phyloP scores from a whole-genome alignment of 1,140 invertebrate genomes.

The Tachypleus tridentatus region DNA sequence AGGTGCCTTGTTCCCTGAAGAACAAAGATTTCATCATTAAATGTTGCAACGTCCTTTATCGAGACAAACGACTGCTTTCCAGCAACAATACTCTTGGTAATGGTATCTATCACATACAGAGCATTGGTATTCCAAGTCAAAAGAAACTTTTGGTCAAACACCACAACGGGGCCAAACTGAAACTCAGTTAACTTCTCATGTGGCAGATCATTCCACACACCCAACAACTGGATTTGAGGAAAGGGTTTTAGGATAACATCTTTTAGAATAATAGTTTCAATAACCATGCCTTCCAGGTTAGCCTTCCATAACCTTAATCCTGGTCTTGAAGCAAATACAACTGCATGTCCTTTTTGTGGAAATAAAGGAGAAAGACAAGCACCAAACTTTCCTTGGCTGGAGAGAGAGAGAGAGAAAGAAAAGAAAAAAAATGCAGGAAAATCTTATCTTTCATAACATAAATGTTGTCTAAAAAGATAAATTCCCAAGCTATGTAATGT shows the following conservation, averaged over 20 bases:
- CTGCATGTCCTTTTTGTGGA: conserved; percentile 28
- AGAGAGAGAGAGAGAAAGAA: conserved; percentile 15
- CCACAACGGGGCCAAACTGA: conserved; percentile 52
- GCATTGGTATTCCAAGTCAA: conserved; percentile 56
- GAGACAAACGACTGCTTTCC: conserved; percentile 35
- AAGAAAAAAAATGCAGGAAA: too few relatives aligned
- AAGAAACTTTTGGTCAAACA: conserved; percentile 54
- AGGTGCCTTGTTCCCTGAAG: conserved; percentile 53
- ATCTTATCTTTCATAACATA: too few relatives aligned
- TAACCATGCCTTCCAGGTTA: conserved; percentile 56
- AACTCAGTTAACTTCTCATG: conserved; percentile 31
- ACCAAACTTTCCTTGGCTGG: conserved; percentile 33
- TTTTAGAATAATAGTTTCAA: conserved; percentile 73
- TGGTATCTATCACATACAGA: conserved; percentile 61
- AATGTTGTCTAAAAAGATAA: too few relatives aligned
- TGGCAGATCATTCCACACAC: conserved; percentile 36
- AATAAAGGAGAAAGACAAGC: conserved; percentile 30
- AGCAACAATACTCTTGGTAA: conserved; percentile 38
- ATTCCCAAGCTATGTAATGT: too few relatives aligned
- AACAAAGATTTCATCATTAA: conserved; percentile 65
- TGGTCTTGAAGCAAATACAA: conserved; percentile 59
- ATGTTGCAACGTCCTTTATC: conserved; percentile 46
- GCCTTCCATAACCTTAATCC: conserved; percentile 70
- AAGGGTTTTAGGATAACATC: conserved; percentile 49
- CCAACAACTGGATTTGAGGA: conserved; percentile 51